These are phyloP conservation scores for Nyleta sp. DNA, from an alignment of 2,888 invertebrate genomes.

Conservation along the genomic window DNA sequence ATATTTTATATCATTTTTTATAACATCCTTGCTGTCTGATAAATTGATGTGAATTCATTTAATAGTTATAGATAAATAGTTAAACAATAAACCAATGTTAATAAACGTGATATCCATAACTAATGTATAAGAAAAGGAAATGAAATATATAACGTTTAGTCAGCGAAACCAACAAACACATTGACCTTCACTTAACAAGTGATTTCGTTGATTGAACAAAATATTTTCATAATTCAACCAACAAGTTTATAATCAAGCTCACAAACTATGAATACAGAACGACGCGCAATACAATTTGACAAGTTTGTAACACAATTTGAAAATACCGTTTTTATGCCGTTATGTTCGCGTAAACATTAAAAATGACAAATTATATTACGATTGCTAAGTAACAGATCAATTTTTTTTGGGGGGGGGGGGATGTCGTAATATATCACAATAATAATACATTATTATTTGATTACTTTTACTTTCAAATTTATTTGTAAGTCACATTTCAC, in stretches of 20 bases:
- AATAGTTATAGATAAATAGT: constrained; percentile 3
- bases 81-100: constrained; percentile 18
- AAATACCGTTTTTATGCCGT: constrained; percentile 6
- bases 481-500: too few species aligned
- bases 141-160: constrained; percentile 7
- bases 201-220: constrained; percentile 27
- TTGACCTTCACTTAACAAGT: background rate
- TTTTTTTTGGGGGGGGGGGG: too few species aligned
- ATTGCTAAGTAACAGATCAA: background rate
- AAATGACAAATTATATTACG: background rate
- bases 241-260: constrained; percentile 21
- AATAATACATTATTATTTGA: too few species aligned
- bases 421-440: too few species aligned
- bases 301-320: constrained; percentile 18
- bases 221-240: constrained; percentile 22
- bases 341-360: background rate
- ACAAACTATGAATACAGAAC: constrained; percentile 6
- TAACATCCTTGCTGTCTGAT: constrained; percentile 26
- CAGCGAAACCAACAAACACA: constrained; percentile 16
- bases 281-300: constrained; percentile 13
- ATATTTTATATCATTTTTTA: constrained; percentile 50
- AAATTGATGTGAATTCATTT: constrained; percentile 25
- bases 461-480: too few species aligned
- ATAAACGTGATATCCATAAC: constrained; percentile 19
- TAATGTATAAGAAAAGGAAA: constrained; percentile 5